Percentiles rank a stretch among this genome's conserved stretches.
phyloP scores from a whole-genome alignment of 2,113 vertebrate genomes.

The Labrus mixtus region DNA sequence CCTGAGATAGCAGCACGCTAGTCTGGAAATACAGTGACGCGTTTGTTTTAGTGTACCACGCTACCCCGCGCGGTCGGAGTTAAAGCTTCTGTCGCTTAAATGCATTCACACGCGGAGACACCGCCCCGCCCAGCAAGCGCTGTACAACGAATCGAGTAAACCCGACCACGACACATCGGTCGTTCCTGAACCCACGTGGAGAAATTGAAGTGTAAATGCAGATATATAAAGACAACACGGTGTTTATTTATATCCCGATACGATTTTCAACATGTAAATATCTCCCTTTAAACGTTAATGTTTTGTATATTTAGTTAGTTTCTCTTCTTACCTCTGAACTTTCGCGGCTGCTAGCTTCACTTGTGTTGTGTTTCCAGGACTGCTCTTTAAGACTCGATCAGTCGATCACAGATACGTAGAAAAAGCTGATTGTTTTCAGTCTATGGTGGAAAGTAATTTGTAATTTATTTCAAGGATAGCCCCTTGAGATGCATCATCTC shows the following conservation, averaged over 20 bases:
- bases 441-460: no score
- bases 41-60: not conserved
- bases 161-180: not conserved
- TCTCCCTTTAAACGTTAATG: rapidly evolving
- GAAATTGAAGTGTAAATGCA: not conserved
- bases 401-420: conserved; percentile 15
- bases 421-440: no score
- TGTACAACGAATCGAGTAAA: conserved; percentile 7
- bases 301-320: rapidly evolving
- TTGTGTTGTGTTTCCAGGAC: not conserved
- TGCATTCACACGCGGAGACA: rapidly evolving
- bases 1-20: not conserved
- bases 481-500: no score
- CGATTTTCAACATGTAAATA: rapidly evolving
- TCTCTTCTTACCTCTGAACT: conserved; percentile 59
- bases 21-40: rapidly evolving
- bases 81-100: rapidly evolving
- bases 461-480: no score
- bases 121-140: not conserved
- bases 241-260: rapidly evolving
- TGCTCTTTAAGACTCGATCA: conserved; percentile 22
- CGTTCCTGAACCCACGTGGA: conserved; percentile 62
- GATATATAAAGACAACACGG: rapidly evolving
- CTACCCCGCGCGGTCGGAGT: not conserved
- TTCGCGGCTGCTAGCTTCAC: not conserved